These are phyloP conservation scores for Hypotaenidia okinawae DNA, from an alignment of 2,797 vertebrate species.

Conservation along the genomic window DNA sequence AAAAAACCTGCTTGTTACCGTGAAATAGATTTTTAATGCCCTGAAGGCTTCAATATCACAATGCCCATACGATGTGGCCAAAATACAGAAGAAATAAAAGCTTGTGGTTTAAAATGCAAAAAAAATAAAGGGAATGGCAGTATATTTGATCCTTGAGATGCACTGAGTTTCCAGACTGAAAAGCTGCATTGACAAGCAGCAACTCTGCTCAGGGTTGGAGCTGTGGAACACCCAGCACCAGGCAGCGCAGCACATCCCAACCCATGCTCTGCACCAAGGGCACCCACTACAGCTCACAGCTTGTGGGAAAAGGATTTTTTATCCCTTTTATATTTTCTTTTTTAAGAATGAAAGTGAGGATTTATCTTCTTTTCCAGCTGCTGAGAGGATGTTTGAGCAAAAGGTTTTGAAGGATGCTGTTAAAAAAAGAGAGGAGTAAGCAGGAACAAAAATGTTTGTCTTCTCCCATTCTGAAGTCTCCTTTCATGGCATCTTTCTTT, in stretches of 20 bases:
- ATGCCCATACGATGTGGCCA: background rate
- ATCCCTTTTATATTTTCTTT: background rate
- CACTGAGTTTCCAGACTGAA: background rate
- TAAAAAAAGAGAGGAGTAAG: background rate
- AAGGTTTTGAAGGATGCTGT: background rate
- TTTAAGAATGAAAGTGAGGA: background rate
- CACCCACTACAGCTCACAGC: background rate
- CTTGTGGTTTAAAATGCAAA: background rate
- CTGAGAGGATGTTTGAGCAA: background rate
- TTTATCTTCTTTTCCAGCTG: background rate
- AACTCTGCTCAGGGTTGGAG: background rate
- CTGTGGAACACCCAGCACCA: background rate
- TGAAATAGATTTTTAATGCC: conserved; percentile 59
- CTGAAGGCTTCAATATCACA: conserved; percentile 43
- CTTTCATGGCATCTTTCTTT: background rate
- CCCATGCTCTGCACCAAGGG: fast-evolving
- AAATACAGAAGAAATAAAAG: conserved; percentile 41
- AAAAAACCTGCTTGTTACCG: background rate
- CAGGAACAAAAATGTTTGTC: background rate
- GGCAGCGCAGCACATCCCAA: background rate
- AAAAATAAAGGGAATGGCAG: conserved; percentile 16
- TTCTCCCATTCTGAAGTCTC: background rate
- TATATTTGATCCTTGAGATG: background rate
- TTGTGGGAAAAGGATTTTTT: background rate
- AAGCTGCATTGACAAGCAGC: background rate